Evolutionary conservation across 2,113 vertebrate genomes (phyloP), one percentile per base, ranked within the genome.

Genomic region (Dipodomys stephensi): DNA sequence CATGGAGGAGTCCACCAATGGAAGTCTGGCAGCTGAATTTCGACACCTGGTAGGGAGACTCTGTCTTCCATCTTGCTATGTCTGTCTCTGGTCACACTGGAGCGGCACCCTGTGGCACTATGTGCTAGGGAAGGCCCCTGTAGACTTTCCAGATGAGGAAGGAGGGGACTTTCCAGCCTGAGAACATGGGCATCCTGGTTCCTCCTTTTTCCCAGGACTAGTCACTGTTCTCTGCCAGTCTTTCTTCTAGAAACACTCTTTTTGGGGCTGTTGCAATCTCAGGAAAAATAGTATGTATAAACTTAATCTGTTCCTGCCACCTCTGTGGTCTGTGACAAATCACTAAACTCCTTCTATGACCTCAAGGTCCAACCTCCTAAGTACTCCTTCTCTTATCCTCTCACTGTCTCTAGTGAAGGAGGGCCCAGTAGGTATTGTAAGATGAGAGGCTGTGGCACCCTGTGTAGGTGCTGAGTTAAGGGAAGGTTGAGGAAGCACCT

Each of bases 1-100:
- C 98, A 99, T 99, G 99, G 99, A 99, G 94, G 99, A 99, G 95
- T 99, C 99, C 4, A 98, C 98, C 83, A 99, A 99, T n/a, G 99
- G 99, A 79, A 99, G 99, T 83, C 96, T 99, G 96, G 99, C 99
- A 1, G 99, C 99, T 23, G 99, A 99, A 97, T 99, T 99, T 97
- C 98, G 99, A 91, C 99, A 99, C 95, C 95, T 99, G 99, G 99
- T 99, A 97, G 96, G 98, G 35, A n/a, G 7, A 67, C 46, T 49
- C 25, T 0, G 0, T 62, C 79, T 67, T 15, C 23, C 1, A 13
- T 69, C 28, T 72, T 28, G 18, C 5, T 1, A 0, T 39, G 39
- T 39, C 16, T 8, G 2, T 22, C 4, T 27, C 22, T 46, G 67
- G 10, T 74, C 64, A 19, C 0, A 2, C 0, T 1, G 4, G 1